A percentile compares a stretch with the other conserved stretches of the same genome.
Conservation (phyloP, 2,113 vertebrate species). For the Oryzias javanicus region DNA sequence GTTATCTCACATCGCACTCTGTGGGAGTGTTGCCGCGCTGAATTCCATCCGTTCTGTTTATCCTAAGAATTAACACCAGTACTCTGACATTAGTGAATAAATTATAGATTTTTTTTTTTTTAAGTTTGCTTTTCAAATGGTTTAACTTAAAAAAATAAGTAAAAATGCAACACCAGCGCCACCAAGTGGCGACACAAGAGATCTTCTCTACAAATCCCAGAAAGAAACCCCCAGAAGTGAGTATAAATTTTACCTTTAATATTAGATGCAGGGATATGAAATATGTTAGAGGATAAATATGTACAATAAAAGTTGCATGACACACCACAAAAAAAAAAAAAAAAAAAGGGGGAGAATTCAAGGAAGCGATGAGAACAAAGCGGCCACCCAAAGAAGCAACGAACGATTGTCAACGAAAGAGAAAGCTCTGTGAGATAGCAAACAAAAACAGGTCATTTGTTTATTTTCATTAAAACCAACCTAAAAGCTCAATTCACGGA, state of each 20-base stretch:
- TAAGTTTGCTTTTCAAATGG: background rate
- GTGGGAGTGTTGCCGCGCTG: constrained; percentile 44
- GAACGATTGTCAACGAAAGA: constrained; percentile 70
- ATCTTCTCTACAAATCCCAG: constrained; percentile 20
- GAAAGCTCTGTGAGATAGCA: constrained; percentile 35
- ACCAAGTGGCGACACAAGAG: constrained; percentile 31
- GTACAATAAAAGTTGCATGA: constrained; percentile 75
- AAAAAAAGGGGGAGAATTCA: constrained; percentile 64
- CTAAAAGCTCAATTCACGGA: background rate
- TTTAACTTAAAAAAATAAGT: background rate
- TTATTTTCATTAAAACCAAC: constrained; percentile 16
- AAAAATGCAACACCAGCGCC: constrained; percentile 15
- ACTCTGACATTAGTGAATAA: constrained; percentile 1
- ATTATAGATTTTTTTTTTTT: too few relatives aligned
- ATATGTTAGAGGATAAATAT: constrained; percentile 78
- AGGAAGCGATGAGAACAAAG: constrained; percentile 45
- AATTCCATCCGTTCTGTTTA: constrained; percentile 18
- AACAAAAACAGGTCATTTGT: constrained; percentile 28
- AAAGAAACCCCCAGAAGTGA: constrained; percentile 33
- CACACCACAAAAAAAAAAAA: constrained; percentile 24
- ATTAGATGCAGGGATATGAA: constrained; percentile 81
- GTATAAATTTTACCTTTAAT: constrained; percentile 75
- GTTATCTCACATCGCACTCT: constrained; percentile 37
- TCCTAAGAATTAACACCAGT: constrained; percentile 14
- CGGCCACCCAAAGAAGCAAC: constrained; percentile 47